These are phyloP conservation scores for Gonatopus flavifemur DNA, from an alignment of 1,140 invertebrate species.

Conservation along the genomic window DNA sequence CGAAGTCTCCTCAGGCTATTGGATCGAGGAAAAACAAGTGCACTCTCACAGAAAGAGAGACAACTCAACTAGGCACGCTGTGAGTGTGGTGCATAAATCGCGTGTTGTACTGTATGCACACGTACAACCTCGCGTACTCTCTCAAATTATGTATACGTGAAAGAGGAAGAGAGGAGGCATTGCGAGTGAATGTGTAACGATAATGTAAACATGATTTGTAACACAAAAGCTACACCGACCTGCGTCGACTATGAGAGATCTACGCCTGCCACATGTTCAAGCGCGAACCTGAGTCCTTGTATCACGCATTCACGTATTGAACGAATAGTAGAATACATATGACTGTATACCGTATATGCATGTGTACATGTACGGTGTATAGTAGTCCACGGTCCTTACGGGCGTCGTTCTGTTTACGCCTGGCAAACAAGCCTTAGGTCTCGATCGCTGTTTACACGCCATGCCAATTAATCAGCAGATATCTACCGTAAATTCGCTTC, in stretches of 20 bases:
- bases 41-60: no score
- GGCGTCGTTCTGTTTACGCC: conserved; percentile 29
- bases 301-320: conserved; percentile 31
- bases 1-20: conserved; percentile 52
- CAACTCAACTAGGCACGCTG: neutral
- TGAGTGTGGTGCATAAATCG: neutral
- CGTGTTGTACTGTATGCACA: neutral
- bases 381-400: conserved; percentile 32
- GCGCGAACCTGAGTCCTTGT: conserved; percentile 20
- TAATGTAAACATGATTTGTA: conserved; percentile 58
- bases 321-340: no score
- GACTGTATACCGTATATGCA: no score
- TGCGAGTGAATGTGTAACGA: no score
- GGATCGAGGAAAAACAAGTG: no score
- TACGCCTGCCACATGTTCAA: conserved; percentile 56
- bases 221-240: conserved; percentile 56
- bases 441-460: conserved; percentile 43
- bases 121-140: conserved; percentile 27
- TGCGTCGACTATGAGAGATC: conserved; percentile 23
- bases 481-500: conserved; percentile 34
- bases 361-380: conserved; percentile 6
- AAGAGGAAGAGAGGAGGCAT: no score
- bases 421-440: conserved; percentile 49
- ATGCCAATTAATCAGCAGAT: conserved; percentile 51
- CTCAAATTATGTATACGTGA: no score